Percentiles rank a stretch among this genome's conserved stretches.
phyloP scores from a whole-genome alignment of 2,113 vertebrate genomes.

The Nothobranchius furzeri region DNA sequence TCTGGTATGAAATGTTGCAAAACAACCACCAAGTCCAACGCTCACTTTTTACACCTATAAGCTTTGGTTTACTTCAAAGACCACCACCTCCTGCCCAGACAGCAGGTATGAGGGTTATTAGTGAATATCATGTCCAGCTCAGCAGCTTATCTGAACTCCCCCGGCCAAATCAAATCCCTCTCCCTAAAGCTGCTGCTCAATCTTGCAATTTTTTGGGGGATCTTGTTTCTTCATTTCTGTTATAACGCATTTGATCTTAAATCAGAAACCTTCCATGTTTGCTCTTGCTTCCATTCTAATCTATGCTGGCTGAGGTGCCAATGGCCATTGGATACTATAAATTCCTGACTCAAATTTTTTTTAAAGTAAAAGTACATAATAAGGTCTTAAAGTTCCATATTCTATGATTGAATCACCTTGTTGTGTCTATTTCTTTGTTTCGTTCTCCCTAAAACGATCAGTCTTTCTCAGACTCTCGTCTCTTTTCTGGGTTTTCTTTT shows the following conservation, averaged over 20 bases:
- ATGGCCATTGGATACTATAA: slow-evolving; percentile 34
- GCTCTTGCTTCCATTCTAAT: slow-evolving; percentile 33
- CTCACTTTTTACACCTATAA: slow-evolving; percentile 6
- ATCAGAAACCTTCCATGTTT: slow-evolving; percentile 21
- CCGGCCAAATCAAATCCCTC: slow-evolving; percentile 4
- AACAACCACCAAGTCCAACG: too few species aligned
- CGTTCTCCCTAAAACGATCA: not conserved
- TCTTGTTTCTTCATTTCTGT: slow-evolving; percentile 10
- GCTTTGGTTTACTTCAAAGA: slow-evolving; percentile 18
- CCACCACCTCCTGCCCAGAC: slow-evolving; percentile 1
- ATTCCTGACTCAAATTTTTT: not conserved
- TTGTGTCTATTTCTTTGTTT: not conserved
- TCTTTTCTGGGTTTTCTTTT: slow-evolving; percentile 4
- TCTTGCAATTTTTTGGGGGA: slow-evolving; percentile 6
- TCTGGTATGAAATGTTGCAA: too few species aligned
- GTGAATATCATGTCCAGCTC: slow-evolving; percentile 22
- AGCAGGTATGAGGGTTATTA: slow-evolving; percentile 19
- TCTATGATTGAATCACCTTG: too few species aligned
- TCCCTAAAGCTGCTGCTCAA: slow-evolving; percentile 8
- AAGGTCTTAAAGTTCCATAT: not conserved
- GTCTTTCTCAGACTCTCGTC: slow-evolving; percentile 10
- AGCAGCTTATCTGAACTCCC: slow-evolving; percentile 31
- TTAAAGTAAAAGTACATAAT: not conserved
- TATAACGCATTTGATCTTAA: slow-evolving; percentile 27
- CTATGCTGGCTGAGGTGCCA: slow-evolving; percentile 7